Evolutionary conservation across 2,113 vertebrate species (phyloP).

Genomic region (Morone saxatilis): DNA sequence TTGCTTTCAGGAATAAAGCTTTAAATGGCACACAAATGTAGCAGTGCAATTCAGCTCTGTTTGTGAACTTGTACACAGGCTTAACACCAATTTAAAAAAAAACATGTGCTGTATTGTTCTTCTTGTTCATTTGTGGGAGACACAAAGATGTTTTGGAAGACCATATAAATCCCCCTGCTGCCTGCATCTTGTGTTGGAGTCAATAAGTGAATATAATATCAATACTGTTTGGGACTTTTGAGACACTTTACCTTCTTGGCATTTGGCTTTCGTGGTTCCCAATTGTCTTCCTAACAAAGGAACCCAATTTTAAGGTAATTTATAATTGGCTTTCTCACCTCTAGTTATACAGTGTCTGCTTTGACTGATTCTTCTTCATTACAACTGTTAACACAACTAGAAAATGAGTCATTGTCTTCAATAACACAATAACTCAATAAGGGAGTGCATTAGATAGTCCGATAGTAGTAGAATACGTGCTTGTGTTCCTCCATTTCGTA

Average conservation of each 20-base stretch:
- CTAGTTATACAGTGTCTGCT: background rate
- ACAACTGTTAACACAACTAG: background rate
- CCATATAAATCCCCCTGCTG: background rate
- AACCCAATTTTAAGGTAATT: background rate
- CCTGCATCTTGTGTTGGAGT: background rate
- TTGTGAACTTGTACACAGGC: background rate
- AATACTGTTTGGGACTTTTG: background rate
- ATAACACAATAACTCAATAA: background rate
- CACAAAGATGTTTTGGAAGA: background rate
- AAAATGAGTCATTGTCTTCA: background rate
- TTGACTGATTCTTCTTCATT: background rate
- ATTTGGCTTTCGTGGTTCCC: background rate
- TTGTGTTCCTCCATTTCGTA: background rate
- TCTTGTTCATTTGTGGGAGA: background rate
- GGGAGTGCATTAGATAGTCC: background rate
- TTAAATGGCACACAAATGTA: background rate
- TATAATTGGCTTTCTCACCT: slow-evolving; percentile 26
- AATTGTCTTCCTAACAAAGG: background rate
- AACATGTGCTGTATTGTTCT: background rate
- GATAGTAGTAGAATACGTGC: background rate
- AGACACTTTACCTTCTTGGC: background rate
- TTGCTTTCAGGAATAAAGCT: background rate
- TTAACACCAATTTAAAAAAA: background rate
- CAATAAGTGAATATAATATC: too few relatives aligned
- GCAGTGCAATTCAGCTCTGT: background rate